These are phyloP conservation scores for Bembecia ichneumoniformis DNA, from an alignment of 2,888 invertebrate species.

Conservation along the genomic window DNA sequence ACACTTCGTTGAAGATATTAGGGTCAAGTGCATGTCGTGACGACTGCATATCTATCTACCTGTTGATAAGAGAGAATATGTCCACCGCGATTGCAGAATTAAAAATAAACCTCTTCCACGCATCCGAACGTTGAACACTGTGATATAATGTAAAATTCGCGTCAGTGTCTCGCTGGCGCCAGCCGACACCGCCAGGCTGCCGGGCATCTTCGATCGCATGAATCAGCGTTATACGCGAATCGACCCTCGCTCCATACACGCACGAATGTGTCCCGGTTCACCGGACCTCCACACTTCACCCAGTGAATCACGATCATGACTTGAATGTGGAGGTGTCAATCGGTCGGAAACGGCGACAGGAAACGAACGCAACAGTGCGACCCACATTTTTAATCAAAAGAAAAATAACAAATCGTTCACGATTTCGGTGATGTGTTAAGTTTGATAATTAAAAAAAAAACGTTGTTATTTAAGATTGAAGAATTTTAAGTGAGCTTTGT, in stretches of 20 bases:
- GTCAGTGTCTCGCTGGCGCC: constrained; percentile 56
- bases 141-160: not conserved
- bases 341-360: constrained; percentile 31
- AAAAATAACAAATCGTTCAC: not conserved
- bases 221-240: constrained; percentile 35
- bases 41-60: not conserved
- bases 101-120: not conserved
- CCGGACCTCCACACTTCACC: constrained; percentile 41
- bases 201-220: constrained; percentile 45
- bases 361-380: not conserved
- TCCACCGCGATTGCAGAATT: not conserved
- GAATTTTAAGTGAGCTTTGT: constrained; percentile 27
- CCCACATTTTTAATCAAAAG: not conserved
- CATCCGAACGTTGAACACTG: not conserved
- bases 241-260: constrained; percentile 35
- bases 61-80: not conserved
- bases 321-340: constrained; percentile 36
- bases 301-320: constrained; percentile 52
- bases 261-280: constrained; percentile 58
- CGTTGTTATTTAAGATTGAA: constrained; percentile 14
- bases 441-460: not conserved
- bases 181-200: constrained; percentile 7
- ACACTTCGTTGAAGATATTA: too few species aligned
- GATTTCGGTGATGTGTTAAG: not conserved
- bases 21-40: too few species aligned